Conservation (phyloP, 2,888 invertebrate species). For the Dorcus parallelipipedus region DNA sequence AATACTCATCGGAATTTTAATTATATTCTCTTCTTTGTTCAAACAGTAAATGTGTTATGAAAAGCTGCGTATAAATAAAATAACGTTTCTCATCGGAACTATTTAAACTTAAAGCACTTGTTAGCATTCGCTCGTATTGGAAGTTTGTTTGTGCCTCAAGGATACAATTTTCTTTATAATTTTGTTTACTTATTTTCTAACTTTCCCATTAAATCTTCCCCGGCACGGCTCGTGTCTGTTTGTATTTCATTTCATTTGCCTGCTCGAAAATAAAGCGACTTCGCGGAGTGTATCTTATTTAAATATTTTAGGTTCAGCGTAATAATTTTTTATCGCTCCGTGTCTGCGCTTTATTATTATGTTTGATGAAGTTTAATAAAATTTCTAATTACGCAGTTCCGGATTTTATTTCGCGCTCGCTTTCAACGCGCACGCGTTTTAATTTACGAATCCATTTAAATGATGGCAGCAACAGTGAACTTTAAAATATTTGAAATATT, state of each 20-base stretch:
- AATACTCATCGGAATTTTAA: too few species aligned
- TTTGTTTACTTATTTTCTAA: constrained; percentile 20
- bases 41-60: too few species aligned
- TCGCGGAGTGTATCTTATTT: neutral
- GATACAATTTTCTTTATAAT: constrained; percentile 19
- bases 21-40: too few species aligned
- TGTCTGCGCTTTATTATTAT: neutral
- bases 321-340: neutral
- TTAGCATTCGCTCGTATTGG: neutral
- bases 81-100: neutral
- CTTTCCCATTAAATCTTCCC: constrained; percentile 16
- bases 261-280: constrained; percentile 1
- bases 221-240: neutral
- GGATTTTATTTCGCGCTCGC: too few species aligned
- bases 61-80: too few species aligned
- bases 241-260: constrained; percentile 8
- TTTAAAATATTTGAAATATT: too few species aligned
- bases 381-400: too few species aligned
- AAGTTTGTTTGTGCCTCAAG: constrained; percentile 5
- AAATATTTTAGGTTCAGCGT: neutral
- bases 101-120: neutral
- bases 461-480: too few species aligned
- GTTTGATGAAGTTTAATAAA: too few species aligned
- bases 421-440: too few species aligned
- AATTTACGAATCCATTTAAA: too few species aligned